Evolutionary conservation across 2,888 invertebrate species (phyloP).

Genomic region (Lasioglossum oenotherae): DNA sequence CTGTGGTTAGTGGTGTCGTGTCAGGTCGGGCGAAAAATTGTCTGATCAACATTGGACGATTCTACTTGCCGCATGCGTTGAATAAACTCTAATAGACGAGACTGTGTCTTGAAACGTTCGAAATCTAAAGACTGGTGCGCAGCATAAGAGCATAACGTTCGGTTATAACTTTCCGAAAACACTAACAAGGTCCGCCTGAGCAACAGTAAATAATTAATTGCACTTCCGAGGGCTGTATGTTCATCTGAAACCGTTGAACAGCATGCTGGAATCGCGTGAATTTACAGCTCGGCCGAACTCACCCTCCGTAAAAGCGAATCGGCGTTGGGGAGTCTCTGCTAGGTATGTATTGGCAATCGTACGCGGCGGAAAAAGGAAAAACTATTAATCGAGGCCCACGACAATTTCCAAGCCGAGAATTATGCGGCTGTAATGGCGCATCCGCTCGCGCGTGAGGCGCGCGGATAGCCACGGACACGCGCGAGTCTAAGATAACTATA

Average conservation of each 20-base stretch:
- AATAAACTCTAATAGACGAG: not conserved
- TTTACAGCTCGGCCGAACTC: slow-evolving; percentile 20
- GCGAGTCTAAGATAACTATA: slow-evolving; percentile 57
- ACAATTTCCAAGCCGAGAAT: slow-evolving; percentile 51
- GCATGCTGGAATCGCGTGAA: not conserved
- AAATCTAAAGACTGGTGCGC: not conserved
- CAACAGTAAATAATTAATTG: not conserved
- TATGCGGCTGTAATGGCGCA: slow-evolving; percentile 42
- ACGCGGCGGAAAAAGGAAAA: not conserved
- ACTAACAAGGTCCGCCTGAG: not conserved
- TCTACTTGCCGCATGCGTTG: slow-evolving; percentile 12
- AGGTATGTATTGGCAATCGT: not conserved
- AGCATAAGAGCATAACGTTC: not conserved
- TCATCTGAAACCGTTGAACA: not conserved
- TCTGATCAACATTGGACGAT: slow-evolving; percentile 18
- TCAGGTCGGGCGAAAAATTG: not conserved
- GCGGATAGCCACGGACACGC: slow-evolving; percentile 29
- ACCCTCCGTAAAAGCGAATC: not conserved
- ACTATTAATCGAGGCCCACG: slow-evolving; percentile 24
- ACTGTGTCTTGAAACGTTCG: not conserved
- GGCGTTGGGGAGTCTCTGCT: not conserved
- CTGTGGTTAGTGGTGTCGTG: no score
- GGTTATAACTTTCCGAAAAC: not conserved
- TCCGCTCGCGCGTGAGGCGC: not conserved
- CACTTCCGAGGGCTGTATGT: not conserved